Conservation (phyloP, 2,797 vertebrate genomes). For the Pempheris klunzingeri region DNA sequence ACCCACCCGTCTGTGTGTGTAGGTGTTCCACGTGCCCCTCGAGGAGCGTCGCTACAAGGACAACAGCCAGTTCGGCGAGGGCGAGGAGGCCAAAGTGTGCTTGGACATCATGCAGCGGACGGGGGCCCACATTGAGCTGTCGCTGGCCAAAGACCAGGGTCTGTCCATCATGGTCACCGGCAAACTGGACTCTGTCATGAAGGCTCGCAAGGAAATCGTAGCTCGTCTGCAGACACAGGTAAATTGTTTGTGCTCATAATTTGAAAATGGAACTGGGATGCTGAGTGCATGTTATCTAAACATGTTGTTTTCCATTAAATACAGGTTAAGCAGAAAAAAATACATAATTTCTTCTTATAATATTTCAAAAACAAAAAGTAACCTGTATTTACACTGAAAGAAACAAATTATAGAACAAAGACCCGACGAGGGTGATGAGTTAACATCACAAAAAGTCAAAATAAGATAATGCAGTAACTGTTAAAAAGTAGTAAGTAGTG, state of each 20-base stretch:
- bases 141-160: slow-evolving; percentile 89
- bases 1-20: not conserved
- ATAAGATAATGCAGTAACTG: not conserved
- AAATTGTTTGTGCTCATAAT: not conserved
- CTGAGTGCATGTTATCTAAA: not conserved
- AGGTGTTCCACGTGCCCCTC: slow-evolving; percentile 89
- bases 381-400: not conserved
- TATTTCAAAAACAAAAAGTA: not conserved
- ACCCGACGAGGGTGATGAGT: too few relatives aligned
- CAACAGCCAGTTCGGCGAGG: slow-evolving; percentile 89
- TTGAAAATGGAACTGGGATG: not conserved
- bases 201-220: slow-evolving; percentile 89
- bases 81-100: slow-evolving; percentile 88
- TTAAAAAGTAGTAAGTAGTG: not conserved
- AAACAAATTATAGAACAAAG: not conserved
- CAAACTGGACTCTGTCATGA: slow-evolving; percentile 88
- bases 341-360: not conserved
- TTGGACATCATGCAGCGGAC: slow-evolving; percentile 90
- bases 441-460: not conserved
- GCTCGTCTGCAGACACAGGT: slow-evolving; percentile 89
- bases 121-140: slow-evolving; percentile 89
- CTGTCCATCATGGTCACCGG: slow-evolving; percentile 90
- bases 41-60: slow-evolving; percentile 90
- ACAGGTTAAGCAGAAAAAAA: not conserved
- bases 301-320: not conserved